Conservation (phyloP, 2,797 vertebrate genomes). For the Anguilla pacifica region DNA sequence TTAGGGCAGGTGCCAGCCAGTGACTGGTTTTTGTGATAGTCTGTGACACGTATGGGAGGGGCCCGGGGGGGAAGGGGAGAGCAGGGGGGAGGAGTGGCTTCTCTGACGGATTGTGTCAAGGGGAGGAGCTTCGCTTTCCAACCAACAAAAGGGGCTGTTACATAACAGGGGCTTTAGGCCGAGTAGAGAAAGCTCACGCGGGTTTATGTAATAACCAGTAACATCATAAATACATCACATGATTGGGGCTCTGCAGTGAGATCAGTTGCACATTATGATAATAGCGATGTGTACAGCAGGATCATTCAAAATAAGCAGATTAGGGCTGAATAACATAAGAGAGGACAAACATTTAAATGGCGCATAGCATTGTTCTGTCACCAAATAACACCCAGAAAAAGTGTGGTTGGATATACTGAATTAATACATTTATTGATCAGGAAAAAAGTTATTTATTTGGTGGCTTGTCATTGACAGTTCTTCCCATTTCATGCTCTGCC, state of each 20-base stretch:
- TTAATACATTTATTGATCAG: neutral
- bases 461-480: neutral
- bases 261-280: neutral
- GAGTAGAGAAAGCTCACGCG: slow-evolving; percentile 39
- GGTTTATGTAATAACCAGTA: slow-evolving; percentile 33
- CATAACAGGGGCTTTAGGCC: slow-evolving; percentile 12
- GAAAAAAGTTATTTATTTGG: neutral
- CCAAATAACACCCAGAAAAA: neutral
- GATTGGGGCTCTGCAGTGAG: neutral
- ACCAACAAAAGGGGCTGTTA: slow-evolving; percentile 10
- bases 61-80: neutral
- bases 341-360: neutral
- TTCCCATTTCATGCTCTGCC: neutral
- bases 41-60: slow-evolving; percentile 8
- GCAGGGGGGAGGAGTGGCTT: neutral
- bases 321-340: neutral
- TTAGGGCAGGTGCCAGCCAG: slow-evolving; percentile 24
- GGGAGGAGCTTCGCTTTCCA: slow-evolving; percentile 17
- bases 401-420: neutral
- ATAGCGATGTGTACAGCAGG: neutral
- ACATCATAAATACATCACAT: slow-evolving; percentile 10
- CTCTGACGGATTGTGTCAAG: slow-evolving; percentile 7
- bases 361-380: neutral
- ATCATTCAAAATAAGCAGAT: neutral
- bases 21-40: slow-evolving; percentile 20